Evolutionary conservation across 2,113 vertebrate species (phyloP).

Genomic region (Capreolus pygargus): DNA sequence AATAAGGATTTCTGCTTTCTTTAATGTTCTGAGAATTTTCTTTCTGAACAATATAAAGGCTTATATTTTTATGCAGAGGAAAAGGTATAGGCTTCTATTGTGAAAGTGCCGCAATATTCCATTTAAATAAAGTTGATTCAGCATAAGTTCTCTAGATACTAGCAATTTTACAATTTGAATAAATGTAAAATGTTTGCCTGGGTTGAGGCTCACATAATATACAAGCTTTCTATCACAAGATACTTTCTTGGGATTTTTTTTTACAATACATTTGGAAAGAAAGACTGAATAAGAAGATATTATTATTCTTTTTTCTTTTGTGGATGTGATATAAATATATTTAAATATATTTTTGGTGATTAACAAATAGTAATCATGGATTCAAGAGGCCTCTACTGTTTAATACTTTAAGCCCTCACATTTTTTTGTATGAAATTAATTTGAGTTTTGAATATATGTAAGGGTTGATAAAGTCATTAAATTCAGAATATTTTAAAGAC

Average conservation of each 20-base stretch:
- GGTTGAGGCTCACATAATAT: constrained; percentile 1
- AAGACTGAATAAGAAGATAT: background rate
- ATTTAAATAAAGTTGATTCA: constrained; percentile 59
- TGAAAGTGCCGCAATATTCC: background rate
- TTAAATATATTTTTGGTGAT: background rate
- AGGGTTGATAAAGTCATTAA: background rate
- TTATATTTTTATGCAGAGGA: constrained; percentile 35
- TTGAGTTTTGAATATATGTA: background rate
- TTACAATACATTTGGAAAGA: background rate
- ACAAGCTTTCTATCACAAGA: background rate
- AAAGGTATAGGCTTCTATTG: constrained; percentile 23
- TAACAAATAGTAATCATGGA: background rate
- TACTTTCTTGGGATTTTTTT: background rate
- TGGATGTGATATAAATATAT: background rate
- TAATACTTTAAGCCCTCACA: background rate
- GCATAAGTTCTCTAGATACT: constrained; percentile 11
- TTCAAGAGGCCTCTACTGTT: background rate
- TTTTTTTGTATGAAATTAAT: background rate
- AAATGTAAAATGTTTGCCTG: background rate
- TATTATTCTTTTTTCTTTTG: background rate
- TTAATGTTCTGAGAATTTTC: constrained; percentile 44
- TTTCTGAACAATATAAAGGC: constrained; percentile 42
- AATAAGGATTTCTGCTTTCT: constrained; percentile 42
- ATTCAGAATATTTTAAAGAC: background rate
- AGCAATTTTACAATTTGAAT: background rate